Evolutionary conservation across 2,888 invertebrate genomes (phyloP).

Genomic region (Xestia c-nigrum): DNA sequence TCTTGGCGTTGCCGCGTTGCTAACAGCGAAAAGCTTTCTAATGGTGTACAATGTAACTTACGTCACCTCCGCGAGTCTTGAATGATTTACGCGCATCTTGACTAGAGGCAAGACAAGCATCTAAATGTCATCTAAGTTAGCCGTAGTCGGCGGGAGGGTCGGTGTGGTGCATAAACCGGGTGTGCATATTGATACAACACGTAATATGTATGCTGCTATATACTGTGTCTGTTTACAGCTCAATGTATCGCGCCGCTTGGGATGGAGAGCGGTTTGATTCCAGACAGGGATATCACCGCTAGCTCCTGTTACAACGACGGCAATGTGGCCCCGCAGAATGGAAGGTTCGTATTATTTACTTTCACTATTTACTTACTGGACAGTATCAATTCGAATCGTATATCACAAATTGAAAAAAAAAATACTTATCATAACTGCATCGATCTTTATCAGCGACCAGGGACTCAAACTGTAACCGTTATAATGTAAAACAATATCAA

Average conservation of each 20-base stretch:
- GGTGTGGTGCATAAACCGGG: conserved; percentile 54
- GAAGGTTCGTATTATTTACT: conserved; percentile 90
- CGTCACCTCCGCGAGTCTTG: conserved; percentile 49
- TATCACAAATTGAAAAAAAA: background rate
- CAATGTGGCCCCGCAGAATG: conserved; percentile 96
- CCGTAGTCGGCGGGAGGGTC: conserved; percentile 52
- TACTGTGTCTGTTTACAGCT: conserved; percentile 90
- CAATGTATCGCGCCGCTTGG: conserved; percentile 95
- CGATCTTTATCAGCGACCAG: conserved; percentile 7
- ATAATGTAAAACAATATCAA: no score
- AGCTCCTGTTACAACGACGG: conserved; percentile 96
- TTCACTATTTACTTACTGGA: conserved; percentile 10
- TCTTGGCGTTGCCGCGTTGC: conserved; percentile 32
- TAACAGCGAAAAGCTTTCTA: conserved; percentile 52
- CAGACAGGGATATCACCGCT: conserved; percentile 95
- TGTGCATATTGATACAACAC: conserved; percentile 50
- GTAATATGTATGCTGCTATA: conserved; percentile 24
- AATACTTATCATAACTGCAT: background rate
- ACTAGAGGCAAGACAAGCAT: conserved; percentile 66
- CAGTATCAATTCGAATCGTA: background rate
- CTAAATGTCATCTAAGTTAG: conserved; percentile 72
- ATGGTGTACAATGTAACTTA: conserved; percentile 38
- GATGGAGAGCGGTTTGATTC: conserved; percentile 95
- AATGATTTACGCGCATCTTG: conserved; percentile 70
- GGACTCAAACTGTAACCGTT: no score